Conservation (phyloP, 2,888 invertebrate genomes). For the Papilio protenor region DNA sequence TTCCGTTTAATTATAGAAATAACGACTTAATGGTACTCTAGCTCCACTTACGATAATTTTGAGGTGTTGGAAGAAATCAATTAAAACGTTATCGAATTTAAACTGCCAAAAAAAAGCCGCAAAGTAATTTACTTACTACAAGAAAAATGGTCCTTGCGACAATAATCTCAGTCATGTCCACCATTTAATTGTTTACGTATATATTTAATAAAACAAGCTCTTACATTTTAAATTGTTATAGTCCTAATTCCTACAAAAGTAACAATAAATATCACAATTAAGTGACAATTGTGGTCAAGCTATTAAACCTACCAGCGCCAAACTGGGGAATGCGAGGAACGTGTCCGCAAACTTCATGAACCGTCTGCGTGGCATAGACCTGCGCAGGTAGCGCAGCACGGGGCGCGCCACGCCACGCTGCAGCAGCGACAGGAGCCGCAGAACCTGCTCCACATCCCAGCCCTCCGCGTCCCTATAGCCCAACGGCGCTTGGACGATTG, state of each 20-base stretch:
- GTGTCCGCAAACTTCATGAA: slow-evolving; percentile 51
- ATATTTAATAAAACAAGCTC: too few species aligned
- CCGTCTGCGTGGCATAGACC: slow-evolving; percentile 52
- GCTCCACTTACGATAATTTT: neutral
- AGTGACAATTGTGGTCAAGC: neutral
- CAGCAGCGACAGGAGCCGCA: slow-evolving; percentile 60
- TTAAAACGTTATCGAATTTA: too few species aligned
- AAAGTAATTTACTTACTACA: too few species aligned
- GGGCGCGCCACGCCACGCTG: slow-evolving; percentile 54
- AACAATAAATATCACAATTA: too few species aligned
- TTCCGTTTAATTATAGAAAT: neutral
- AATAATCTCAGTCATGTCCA: too few species aligned
- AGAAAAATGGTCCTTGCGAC: too few species aligned
- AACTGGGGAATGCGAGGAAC: slow-evolving; percentile 61
- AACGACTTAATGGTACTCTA: too few species aligned
- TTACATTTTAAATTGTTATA: too few species aligned
- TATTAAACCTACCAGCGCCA: neutral
- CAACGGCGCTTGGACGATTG: slow-evolving; percentile 52
- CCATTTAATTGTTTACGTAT: too few species aligned
- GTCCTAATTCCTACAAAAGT: too few species aligned
- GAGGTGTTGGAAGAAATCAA: too few species aligned
- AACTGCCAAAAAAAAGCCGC: too few species aligned
- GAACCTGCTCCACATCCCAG: slow-evolving; percentile 63
- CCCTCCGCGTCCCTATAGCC: slow-evolving; percentile 60
- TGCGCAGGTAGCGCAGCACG: slow-evolving; percentile 51